phyloP scores from a whole-genome alignment of 2,113 vertebrate species.

The Hemicordylus capensis region DNA sequence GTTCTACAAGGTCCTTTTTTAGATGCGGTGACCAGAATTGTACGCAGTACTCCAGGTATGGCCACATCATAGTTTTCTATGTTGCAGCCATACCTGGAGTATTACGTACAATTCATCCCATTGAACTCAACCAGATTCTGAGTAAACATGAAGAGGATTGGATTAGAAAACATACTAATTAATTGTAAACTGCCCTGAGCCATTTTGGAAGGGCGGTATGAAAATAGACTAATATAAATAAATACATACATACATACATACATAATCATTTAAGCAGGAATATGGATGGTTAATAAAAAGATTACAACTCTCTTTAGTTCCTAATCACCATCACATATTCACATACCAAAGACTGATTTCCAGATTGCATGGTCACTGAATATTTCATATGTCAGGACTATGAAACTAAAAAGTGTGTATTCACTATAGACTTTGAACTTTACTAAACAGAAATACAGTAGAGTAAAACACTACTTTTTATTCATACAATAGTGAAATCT shows the following conservation, averaged over 20 bases:
- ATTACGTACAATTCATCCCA: too few species aligned
- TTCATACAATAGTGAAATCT: background rate
- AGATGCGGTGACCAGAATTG: too few species aligned
- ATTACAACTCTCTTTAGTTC: background rate
- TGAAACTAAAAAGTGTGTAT: background rate
- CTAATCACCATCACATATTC: background rate
- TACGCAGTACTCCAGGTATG: too few species aligned
- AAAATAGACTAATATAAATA: too few species aligned
- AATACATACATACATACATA: too few species aligned
- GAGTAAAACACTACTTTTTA: background rate
- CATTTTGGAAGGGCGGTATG: too few species aligned
- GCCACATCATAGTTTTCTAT: too few species aligned
- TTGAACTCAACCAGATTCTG: background rate
- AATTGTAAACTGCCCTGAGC: too few species aligned
- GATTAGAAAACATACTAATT: too few species aligned
- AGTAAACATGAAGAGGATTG: background rate
- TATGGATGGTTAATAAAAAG: background rate
- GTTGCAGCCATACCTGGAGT: too few species aligned
- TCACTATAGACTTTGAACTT: background rate
- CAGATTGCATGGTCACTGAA: background rate
- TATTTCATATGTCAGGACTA: background rate
- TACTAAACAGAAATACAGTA: background rate
- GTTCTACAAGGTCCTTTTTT: too few species aligned
- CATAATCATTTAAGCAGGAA: background rate
- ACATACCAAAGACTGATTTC: background rate